phyloP scores from a whole-genome alignment of 1,140 invertebrate species.

The Galendromus occidentalis region DNA sequence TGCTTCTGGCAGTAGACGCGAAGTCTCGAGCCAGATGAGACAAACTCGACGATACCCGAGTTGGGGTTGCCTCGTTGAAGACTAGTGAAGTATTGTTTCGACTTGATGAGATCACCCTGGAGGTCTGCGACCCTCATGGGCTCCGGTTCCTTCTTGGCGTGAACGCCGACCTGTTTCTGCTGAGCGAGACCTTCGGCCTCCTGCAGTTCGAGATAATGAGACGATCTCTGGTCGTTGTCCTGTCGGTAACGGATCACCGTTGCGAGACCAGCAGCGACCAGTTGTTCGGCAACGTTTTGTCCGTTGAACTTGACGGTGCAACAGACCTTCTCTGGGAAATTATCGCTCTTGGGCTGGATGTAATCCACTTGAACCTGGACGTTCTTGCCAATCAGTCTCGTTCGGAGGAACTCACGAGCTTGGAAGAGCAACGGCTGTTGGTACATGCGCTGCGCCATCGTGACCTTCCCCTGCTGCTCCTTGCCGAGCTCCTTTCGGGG shows the following conservation, averaged over 20 bases:
- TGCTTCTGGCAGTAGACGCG: conserved; percentile 84
- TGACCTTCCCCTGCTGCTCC: neutral
- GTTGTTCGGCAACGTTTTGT: conserved; percentile 76
- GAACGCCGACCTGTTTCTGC: conserved; percentile 60
- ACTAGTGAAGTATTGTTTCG: conserved; percentile 76
- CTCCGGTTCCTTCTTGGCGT: conserved; percentile 52
- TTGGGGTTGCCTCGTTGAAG: conserved; percentile 53
- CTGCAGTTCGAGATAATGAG: conserved; percentile 76
- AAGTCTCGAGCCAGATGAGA: conserved; percentile 75
- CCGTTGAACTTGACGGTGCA: conserved; percentile 69
- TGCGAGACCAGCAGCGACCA: conserved; percentile 76
- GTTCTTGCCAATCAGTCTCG: conserved; percentile 86
- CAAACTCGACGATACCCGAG: conserved; percentile 83
- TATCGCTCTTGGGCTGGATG: conserved; percentile 75
- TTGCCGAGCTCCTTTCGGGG: conserved; percentile 41
- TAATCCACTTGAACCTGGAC: conserved; percentile 82
- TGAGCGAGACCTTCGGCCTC: conserved; percentile 78
- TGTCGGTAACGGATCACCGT: conserved; percentile 76
- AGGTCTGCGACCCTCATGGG: conserved; percentile 17
- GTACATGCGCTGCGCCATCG: conserved; percentile 7
- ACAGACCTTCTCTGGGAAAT: conserved; percentile 83
- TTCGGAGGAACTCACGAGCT: conserved; percentile 85
- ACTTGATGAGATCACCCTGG: conserved; percentile 50
- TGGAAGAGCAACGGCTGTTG: conserved; percentile 27
- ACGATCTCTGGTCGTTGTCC: conserved; percentile 87